Base-by-base conservation (phyloP, 2,888 invertebrate genomes). In the Apamea crenata region DNA sequence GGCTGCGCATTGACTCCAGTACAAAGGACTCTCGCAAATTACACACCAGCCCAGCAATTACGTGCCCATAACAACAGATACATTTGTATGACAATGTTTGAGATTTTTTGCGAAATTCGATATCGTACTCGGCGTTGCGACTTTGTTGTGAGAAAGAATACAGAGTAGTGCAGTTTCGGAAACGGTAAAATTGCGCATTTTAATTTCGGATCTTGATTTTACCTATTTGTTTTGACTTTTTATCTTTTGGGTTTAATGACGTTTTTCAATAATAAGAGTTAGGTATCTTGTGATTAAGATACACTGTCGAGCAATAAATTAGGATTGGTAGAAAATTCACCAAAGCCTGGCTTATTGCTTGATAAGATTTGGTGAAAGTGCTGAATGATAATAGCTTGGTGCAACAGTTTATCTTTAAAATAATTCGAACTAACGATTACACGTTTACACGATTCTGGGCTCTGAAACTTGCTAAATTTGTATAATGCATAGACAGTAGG, bases 81-180 rank as follows among this genome's bases (percentile, higher is more conserved):
- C 94, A 96, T 96, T 96, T 96, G 96, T 96, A 96, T 97, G 95
- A 97, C 96, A 97, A 96, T 96, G 94, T 93, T 91, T 85, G 89
- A 92, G 91, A 93, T 94, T 95, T 94, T 95, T 95, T 93, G 90
- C 88, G 96, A 94, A 96, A 96, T 92, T 92, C 86, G 96, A 96
- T 96, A 96, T 92, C 88, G 74, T 56, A 75, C 76, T 82, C 81
- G 86, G 86, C 74, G 76, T 65, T 75, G 77, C 78, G 85, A 89
- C 73, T 87, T 84, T 85, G 84, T 90, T 91, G 88, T 90, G 88
- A 83, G 89, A 89, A 59, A 75, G 25, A 59, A 82, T 59, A 82
- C 47, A 71, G 78, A 84, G 83, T 83, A 82, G 78, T 80, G 59
- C 68, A 66, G 76, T 87, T 74, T 78, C 82, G 67, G 29, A 77